Evolutionary conservation across 92 coral and sea anemone genomes (phyloP).

Genomic region (Porites cylindrica): DNA sequence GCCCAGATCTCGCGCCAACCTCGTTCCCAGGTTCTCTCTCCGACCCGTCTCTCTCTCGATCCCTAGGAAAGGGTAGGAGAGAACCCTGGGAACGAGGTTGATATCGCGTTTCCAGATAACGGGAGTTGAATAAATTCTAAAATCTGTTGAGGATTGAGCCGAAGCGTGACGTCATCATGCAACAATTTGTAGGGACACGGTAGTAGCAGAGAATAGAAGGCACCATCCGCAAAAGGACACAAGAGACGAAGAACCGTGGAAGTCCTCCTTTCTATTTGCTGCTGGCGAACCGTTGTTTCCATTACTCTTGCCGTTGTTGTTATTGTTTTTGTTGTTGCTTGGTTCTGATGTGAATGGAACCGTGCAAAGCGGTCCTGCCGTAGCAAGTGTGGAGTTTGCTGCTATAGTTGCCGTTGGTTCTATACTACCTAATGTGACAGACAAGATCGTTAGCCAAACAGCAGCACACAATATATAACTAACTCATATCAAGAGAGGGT

Average conservation of each 20-base stretch:
- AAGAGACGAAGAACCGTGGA: not conserved
- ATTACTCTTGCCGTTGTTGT: not conserved
- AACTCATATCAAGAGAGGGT: not conserved
- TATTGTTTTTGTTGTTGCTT: not conserved
- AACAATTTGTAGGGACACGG: not conserved
- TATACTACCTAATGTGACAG: not conserved
- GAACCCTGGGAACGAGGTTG: too few relatives aligned
- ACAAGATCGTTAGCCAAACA: too few relatives aligned
- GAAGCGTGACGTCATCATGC: not conserved
- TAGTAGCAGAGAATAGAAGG: not conserved
- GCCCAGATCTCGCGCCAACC: not conserved
- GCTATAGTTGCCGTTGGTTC: not conserved
- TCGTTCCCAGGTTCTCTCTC: not conserved
- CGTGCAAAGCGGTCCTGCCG: not conserved
- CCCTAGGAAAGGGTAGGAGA: too few relatives aligned
- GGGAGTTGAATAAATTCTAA: not conserved
- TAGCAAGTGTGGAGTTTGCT: not conserved
- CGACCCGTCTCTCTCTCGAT: too few relatives aligned
- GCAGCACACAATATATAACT: not conserved
- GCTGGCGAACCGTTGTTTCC: not conserved
- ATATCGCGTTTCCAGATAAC: not conserved
- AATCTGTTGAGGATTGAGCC: not conserved
- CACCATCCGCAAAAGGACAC: conserved; percentile 1
- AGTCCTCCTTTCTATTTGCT: conserved; percentile 4
- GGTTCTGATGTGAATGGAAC: not conserved